Base-by-base conservation (phyloP, 2,113 vertebrate genomes). In the Tetraodon nigroviridis region DNA sequence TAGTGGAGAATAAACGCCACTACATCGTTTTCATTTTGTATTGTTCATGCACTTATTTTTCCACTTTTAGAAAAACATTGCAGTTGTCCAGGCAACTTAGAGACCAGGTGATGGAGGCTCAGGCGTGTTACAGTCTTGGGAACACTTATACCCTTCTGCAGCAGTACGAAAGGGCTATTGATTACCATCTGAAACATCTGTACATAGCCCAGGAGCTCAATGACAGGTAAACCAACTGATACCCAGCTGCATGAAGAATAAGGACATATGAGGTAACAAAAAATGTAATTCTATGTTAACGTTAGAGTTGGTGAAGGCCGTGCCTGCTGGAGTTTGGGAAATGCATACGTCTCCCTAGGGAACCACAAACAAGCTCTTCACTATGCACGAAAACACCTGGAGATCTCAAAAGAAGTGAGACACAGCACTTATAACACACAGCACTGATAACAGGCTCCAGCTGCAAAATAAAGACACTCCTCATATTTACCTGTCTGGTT, bases 81-180 rank as follows among this genome's bases (percentile, higher is more conserved):
- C 95, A 98, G 57, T 85, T 99, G 47, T 95, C 97, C 11, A 89
- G 94, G 6, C 95, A 98, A 74, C 90, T 99, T 61, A 90, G 93
- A 80, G 96, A 99, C 79, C 94, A 93, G 82, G 94, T 93, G 2
- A 94, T 97, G 79, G 97, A 99, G 84, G 97, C 97, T 0, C 97
- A 98, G 85, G 94, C 96, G 1, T 99, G 97, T 77, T 99, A 98
- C 86, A 99, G 97, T 55, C 91, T 99, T 45, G 97, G 97, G 29
- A 98, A 98, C 89, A 99, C 96, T 0, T 94, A 93, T 84, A 98
- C 95, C 0, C 89, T 99, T 54, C 87, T 99, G 54, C 93, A 94
- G 57, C 94, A 98, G 83, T 93, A 96, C 0, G 94, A 96, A 18
- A 89, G 89, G 0, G 94, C 97, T 0, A 91, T 96, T 0, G 95